phyloP scores from a whole-genome alignment of 2,113 vertebrate genomes.

The Diphyllodes magnificus region DNA sequence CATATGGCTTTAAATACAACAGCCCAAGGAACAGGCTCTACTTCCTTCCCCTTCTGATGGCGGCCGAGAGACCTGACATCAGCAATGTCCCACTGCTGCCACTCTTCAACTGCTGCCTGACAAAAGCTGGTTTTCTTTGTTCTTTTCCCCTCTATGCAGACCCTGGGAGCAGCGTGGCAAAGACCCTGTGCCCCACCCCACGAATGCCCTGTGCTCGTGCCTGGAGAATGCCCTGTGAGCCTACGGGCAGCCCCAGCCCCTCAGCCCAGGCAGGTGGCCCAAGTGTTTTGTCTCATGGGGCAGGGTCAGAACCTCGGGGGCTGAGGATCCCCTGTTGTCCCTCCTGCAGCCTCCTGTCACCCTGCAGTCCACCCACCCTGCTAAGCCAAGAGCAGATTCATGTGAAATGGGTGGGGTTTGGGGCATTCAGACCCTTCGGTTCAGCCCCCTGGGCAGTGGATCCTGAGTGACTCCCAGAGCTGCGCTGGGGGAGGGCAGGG shows the following conservation, averaged over 20 bases:
- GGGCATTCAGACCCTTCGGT: accelerated
- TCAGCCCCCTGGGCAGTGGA: neutral
- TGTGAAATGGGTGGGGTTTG: neutral
- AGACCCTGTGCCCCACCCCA: neutral
- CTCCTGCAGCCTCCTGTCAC: neutral
- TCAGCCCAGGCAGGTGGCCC: neutral
- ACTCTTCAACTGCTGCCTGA: neutral
- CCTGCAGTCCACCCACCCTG: accelerated
- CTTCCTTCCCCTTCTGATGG: conserved; percentile 14
- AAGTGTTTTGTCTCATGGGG: neutral
- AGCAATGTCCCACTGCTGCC: neutral
- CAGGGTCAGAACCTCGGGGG: accelerated
- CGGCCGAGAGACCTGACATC: neutral
- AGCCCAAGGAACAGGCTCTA: neutral
- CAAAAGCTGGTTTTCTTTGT: neutral
- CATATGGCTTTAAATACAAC: conserved; percentile 1
- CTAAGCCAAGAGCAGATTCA: neutral
- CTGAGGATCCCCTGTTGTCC: neutral
- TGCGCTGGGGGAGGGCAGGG: neutral
- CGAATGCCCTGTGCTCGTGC: neutral
- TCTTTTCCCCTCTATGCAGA: accelerated
- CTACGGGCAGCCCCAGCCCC: neutral
- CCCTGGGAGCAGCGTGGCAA: neutral
- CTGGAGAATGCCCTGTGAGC: neutral
- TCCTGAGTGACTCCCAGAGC: neutral